Conservation (phyloP, 2,888 invertebrate genomes). For the Ethmia dodecea region DNA sequence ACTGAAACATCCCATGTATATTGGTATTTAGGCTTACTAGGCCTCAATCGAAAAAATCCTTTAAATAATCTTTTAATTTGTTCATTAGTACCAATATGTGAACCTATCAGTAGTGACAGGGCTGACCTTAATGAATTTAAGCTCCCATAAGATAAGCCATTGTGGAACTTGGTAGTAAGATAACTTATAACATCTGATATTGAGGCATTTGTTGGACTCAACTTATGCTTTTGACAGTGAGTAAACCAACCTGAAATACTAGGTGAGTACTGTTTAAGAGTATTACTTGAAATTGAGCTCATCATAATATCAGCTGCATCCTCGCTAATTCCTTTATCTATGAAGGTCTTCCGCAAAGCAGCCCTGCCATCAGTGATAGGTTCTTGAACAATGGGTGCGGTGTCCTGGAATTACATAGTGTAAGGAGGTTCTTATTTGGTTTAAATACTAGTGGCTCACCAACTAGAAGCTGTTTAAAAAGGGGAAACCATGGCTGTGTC, state of each 20-base stretch:
- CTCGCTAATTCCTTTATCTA: slow-evolving; percentile 1
- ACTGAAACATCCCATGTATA: slow-evolving; percentile 3
- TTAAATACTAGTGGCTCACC: slow-evolving; percentile 5
- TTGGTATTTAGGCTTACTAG: slow-evolving; percentile 3
- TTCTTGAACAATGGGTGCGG: slow-evolving; percentile 2
- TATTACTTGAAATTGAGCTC: slow-evolving; percentile 7
- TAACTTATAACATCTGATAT: background rate
- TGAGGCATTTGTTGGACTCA: background rate
- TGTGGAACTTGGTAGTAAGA: background rate
- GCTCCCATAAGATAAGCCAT: background rate
- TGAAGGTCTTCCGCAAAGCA: slow-evolving; percentile 7
- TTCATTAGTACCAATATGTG: background rate
- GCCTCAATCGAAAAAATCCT: slow-evolving; percentile 5
- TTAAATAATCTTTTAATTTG: slow-evolving; percentile 4
- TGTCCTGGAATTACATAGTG: slow-evolving; percentile 8
- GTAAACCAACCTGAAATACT: background rate
- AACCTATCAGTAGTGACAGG: slow-evolving; percentile 1
- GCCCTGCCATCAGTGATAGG: slow-evolving; percentile 10
- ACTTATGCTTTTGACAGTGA: background rate
- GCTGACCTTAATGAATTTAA: slow-evolving; percentile 4
- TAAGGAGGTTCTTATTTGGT: slow-evolving; percentile 5
- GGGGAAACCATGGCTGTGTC: slow-evolving; percentile 14
- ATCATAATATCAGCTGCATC: slow-evolving; percentile 5
- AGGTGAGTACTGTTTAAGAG: slow-evolving; percentile 12
- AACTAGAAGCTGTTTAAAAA: slow-evolving; percentile 7